A percentile compares a stretch with the other conserved stretches of the same genome.
Conservation (phyloP, 37 sponge, comb jelly and placozoan species). For the Tethya wilhelma region DNA sequence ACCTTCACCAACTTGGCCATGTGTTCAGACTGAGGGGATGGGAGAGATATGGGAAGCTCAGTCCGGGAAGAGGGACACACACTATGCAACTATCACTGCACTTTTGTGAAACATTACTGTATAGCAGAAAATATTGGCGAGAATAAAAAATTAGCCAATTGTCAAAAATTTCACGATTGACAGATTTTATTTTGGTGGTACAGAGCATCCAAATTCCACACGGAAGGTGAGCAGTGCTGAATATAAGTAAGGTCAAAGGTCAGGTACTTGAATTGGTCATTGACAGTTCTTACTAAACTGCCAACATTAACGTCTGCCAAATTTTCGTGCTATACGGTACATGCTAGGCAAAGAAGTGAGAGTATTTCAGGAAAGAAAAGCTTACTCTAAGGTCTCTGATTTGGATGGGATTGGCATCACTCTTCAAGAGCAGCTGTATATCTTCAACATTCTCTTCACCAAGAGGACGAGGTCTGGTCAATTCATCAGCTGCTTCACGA, state of each 20-base stretch:
- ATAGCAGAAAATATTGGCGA: neutral
- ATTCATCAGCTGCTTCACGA: slow-evolving; percentile 94
- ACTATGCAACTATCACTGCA: neutral
- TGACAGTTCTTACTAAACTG: no score
- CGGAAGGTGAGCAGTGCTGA: no score
- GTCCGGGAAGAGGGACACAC: neutral
- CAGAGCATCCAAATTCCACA: neutral
- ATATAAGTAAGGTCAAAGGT: no score
- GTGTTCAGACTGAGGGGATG: slow-evolving; percentile 80
- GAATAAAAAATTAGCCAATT: neutral
- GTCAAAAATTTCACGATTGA: no score
- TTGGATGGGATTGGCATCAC: slow-evolving; percentile 76
- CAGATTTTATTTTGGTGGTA: no score
- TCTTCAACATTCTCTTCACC: slow-evolving; percentile 92
- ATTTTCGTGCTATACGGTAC: no score
- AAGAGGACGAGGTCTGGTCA: slow-evolving; percentile 90
- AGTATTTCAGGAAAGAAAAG: neutral
- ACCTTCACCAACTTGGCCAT: slow-evolving; percentile 97
- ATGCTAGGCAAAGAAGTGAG: no score
- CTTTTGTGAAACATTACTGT: neutral
- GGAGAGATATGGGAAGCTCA: neutral
- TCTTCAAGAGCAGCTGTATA: slow-evolving; percentile 87
- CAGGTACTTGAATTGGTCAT: no score
- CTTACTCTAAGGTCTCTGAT: slow-evolving; percentile 92
- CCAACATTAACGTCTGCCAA: no score